phyloP scores from a whole-genome alignment of 2,797 vertebrate species.

The Aldrovandia affinis region DNA sequence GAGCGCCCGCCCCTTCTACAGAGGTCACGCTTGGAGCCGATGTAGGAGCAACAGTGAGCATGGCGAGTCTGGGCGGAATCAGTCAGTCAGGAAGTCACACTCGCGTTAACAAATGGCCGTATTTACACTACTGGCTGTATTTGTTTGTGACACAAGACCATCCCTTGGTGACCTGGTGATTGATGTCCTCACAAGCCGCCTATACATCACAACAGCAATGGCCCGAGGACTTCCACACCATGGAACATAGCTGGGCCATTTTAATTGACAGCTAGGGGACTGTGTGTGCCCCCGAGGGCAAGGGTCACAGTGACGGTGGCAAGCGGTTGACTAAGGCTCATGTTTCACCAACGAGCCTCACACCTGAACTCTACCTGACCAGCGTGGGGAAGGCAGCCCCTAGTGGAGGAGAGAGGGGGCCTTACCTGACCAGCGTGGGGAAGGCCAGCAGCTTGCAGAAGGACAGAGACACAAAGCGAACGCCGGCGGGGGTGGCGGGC shows the following conservation, averaged over 20 bases:
- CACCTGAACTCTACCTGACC: background rate
- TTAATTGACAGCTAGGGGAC: background rate
- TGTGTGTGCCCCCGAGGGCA: background rate
- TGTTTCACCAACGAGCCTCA: background rate
- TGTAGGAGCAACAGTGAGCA: background rate
- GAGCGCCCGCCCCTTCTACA: background rate
- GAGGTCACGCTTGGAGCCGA: background rate
- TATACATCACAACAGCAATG: background rate
- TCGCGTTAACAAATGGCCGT: background rate
- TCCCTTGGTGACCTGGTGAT: background rate
- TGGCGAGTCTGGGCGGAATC: background rate
- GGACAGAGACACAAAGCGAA: conserved; percentile 95
- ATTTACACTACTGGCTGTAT: background rate
- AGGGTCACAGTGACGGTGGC: background rate
- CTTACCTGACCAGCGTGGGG: conserved; percentile 92
- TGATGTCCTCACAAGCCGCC: background rate
- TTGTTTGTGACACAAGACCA: background rate
- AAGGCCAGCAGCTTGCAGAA: conserved; percentile 98
- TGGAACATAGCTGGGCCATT: background rate
- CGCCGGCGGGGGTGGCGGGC: conserved; percentile 92
- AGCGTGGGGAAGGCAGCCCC: background rate
- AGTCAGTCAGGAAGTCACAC: background rate
- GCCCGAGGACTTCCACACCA: background rate
- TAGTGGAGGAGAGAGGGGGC: background rate
- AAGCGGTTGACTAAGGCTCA: background rate